Conservation (phyloP, 53 echinoderm and acorn worm genomes). For the Holothuria scabra region DNA sequence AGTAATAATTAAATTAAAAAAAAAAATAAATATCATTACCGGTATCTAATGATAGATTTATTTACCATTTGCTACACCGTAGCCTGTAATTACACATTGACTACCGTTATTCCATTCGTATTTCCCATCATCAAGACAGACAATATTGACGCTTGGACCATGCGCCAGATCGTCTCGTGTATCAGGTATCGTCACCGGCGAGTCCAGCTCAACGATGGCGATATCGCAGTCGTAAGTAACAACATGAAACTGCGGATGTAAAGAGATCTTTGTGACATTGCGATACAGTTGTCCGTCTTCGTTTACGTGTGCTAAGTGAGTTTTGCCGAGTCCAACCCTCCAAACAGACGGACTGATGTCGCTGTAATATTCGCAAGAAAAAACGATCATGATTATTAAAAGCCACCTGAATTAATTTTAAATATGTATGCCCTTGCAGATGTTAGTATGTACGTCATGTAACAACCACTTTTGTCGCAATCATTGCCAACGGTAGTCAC, state of each 20-base stretch:
- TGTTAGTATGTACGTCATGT: no score
- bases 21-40: no score
- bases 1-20: no score
- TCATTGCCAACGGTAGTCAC: no score
- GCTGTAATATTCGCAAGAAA: background rate
- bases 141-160: background rate
- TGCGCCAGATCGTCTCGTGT: background rate
- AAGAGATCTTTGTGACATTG: constrained; percentile 2
- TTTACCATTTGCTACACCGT: constrained; percentile 25
- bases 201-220: constrained; percentile 19
- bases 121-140: constrained; percentile 16
- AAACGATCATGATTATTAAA: no score
- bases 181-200: background rate
- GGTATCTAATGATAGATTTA: background rate
- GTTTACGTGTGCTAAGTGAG: background rate
- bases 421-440: no score
- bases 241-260: constrained; percentile 12
- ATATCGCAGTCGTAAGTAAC: constrained; percentile 35
- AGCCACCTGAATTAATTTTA: no score
- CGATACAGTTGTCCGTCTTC: constrained; percentile 23
- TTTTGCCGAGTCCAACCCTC: constrained; percentile 32
- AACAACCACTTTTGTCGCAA: no score
- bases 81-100: constrained; percentile 22
- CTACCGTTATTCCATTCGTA: constrained; percentile 2
- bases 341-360: constrained; percentile 1